Conservation (phyloP, 1,140 invertebrate genomes). For the Drosophila serrata region DNA sequence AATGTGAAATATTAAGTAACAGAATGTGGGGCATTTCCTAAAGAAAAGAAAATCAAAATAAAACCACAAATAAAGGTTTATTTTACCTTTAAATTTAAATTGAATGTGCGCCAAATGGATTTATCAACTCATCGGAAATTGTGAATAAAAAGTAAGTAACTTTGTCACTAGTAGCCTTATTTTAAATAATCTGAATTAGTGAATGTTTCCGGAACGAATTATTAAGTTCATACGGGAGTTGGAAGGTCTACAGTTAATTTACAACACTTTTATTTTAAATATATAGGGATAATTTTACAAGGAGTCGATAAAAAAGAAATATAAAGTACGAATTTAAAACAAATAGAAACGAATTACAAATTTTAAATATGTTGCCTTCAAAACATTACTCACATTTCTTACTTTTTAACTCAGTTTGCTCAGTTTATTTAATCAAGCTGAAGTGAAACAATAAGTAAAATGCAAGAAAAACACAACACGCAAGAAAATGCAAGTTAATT, state of each 20-base stretch:
- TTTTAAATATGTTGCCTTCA: neutral
- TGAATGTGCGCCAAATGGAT: neutral
- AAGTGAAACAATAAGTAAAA: slow-evolving; percentile 44
- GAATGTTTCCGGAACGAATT: neutral
- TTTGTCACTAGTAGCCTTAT: no score
- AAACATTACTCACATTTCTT: no score
- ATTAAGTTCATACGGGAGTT: no score
- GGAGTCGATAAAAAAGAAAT: neutral
- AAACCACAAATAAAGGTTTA: neutral
- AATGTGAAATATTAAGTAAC: slow-evolving; percentile 10
- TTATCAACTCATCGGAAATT: neutral
- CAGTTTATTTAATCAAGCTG: slow-evolving; percentile 51
- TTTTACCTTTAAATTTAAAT: neutral
- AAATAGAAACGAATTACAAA: no score
- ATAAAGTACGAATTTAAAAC: no score
- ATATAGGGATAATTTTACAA: no score
- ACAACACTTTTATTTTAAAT: neutral
- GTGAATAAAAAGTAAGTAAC: slow-evolving; percentile 11
- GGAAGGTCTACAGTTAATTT: neutral
- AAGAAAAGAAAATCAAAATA: neutral
- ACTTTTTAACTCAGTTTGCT: no score
- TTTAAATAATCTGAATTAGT: no score
- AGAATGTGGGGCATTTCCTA: neutral
- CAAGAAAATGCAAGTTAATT: slow-evolving; percentile 68
- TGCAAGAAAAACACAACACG: slow-evolving; percentile 27